Evolutionary conservation across 2,888 invertebrate species (phyloP).

Genomic region (Heliothis peltigera): DNA sequence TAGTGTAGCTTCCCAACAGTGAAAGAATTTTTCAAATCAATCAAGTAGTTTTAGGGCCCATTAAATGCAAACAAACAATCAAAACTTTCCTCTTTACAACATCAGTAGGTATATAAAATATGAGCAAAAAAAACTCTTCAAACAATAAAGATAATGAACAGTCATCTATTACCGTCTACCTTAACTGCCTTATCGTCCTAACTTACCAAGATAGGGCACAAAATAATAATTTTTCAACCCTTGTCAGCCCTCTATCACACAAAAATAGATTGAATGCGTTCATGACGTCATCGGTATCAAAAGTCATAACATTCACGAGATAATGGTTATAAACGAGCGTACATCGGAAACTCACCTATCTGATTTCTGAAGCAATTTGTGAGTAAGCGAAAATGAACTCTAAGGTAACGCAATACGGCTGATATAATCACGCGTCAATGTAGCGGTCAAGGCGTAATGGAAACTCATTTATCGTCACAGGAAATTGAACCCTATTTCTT

Average conservation of each 20-base stretch:
- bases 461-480: slow-evolving; percentile 43
- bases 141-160: not conserved
- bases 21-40: no score
- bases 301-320: slow-evolving; percentile 63
- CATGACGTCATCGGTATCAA: slow-evolving; percentile 61
- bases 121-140: no score
- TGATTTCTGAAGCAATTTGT: slow-evolving; percentile 40
- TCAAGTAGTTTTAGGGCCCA: no score
- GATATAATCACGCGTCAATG: not conserved
- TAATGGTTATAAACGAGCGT: slow-evolving; percentile 71
- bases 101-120: no score
- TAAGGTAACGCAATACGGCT: slow-evolving; percentile 12
- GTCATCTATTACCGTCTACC: not conserved
- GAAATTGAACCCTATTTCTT: slow-evolving; percentile 56
- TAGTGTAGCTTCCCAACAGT: no score
- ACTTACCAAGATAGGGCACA: slow-evolving; percentile 18
- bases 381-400: slow-evolving; percentile 32
- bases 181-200: slow-evolving; percentile 1
- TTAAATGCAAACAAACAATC: no score
- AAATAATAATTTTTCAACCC: slow-evolving; percentile 38
- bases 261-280: slow-evolving; percentile 58
- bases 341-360: slow-evolving; percentile 60
- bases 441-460: slow-evolving; percentile 53
- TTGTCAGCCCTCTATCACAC: slow-evolving; percentile 49
- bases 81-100: no score